These are phyloP conservation scores for Pavo muticus DNA, from an alignment of 2,113 vertebrate genomes.

Conservation along the genomic window DNA sequence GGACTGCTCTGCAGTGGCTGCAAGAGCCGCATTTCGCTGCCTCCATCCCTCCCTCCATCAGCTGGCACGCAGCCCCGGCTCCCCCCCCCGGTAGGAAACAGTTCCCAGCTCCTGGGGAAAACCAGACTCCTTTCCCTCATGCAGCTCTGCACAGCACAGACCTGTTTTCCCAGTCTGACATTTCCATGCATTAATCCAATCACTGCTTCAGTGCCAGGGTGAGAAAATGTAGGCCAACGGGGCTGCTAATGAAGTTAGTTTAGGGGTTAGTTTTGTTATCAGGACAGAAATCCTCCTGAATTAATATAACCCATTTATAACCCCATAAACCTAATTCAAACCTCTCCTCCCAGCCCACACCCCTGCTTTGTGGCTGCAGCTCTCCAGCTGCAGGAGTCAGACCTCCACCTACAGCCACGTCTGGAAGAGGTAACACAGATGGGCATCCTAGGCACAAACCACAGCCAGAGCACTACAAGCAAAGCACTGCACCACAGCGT, in stretches of 20 bases:
- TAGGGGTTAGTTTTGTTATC: neutral
- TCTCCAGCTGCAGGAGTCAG: neutral
- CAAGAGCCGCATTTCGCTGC: fast-evolving
- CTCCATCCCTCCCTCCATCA: neutral
- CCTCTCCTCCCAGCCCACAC: neutral
- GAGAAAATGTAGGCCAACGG: neutral
- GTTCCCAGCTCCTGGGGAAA: neutral
- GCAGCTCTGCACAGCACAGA: neutral
- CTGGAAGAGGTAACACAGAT: neutral
- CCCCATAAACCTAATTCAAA: neutral
- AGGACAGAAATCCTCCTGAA: neutral
- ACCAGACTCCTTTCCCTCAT: neutral
- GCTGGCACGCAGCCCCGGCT: neutral
- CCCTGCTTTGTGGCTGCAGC: neutral
- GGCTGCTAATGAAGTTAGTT: neutral
- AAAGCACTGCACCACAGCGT: fast-evolving
- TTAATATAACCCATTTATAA: neutral
- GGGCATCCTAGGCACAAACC: neutral
- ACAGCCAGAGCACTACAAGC: neutral
- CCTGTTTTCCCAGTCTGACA: conserved; percentile 33
- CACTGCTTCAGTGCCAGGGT: fast-evolving
- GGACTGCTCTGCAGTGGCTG: neutral
- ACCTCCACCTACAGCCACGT: neutral
- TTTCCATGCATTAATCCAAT: neutral
- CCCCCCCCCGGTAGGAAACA: neutral